Evolutionary conservation across 2,113 vertebrate genomes (phyloP).

Genomic region (Acanthochromis polyacanthus): DNA sequence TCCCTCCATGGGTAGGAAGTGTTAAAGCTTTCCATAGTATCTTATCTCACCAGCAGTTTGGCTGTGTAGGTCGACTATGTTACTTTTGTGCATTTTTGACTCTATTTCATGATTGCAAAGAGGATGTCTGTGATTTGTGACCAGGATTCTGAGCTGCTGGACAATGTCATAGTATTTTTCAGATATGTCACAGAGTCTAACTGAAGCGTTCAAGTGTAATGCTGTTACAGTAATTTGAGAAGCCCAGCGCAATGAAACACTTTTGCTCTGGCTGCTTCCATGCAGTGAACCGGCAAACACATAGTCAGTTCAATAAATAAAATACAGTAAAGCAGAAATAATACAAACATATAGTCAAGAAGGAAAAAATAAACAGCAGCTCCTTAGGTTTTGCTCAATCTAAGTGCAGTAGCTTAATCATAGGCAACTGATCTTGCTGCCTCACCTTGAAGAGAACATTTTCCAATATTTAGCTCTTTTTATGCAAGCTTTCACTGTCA

Average conservation of each 20-base stretch:
- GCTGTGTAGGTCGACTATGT: not conserved
- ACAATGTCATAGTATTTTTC: not conserved
- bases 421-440: not conserved
- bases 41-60: slow-evolving; percentile 8
- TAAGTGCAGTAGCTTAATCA: not conserved
- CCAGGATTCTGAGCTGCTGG: not conserved
- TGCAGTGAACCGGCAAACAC: not conserved
- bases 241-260: not conserved
- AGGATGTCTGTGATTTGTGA: not conserved
- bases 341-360: not conserved
- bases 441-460: no score
- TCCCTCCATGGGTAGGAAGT: slow-evolving; percentile 74
- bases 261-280: not conserved
- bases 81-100: not conserved
- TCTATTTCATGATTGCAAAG: not conserved
- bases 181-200: not conserved
- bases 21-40: slow-evolving; percentile 22
- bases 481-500: not conserved
- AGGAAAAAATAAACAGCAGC: not conserved
- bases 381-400: not conserved
- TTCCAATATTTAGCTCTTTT: not conserved
- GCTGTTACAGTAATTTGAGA: not conserved
- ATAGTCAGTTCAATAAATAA: not conserved
- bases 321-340: not conserved
- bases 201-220: not conserved